These are phyloP conservation scores for Rotaria magnacalcarata DNA, from an alignment of 2,888 invertebrate genomes.

Conservation along the genomic window DNA sequence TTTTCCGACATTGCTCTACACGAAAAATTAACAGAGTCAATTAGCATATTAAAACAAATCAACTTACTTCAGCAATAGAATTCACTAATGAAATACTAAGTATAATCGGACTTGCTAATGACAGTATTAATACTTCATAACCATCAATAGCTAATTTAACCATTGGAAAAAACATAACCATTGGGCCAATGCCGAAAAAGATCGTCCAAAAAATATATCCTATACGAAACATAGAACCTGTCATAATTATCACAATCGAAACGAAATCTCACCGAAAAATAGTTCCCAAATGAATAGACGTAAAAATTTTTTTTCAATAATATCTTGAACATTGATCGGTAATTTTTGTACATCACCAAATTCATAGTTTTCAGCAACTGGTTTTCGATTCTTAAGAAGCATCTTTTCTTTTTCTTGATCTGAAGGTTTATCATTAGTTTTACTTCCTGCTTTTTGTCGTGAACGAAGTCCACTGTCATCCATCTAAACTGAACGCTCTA, in stretches of 20 bases:
- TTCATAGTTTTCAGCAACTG: background rate
- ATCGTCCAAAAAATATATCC: conserved; percentile 59
- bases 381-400: background rate
- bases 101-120: conserved; percentile 18
- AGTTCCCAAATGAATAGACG: conserved; percentile 9
- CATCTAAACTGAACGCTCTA: background rate
- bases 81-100: background rate
- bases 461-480: background rate
- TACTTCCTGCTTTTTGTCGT: background rate
- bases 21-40: conserved; percentile 43
- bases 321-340: background rate
- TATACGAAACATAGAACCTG: conserved; percentile 48
- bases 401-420: background rate
- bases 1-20: conserved; percentile 36
- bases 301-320: background rate
- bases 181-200: conserved; percentile 57
- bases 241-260: background rate
- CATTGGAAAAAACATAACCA: conserved; percentile 60
- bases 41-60: background rate
- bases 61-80: background rate
- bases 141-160: conserved; percentile 59
- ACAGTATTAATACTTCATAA: conserved; percentile 55
- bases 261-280: background rate
- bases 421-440: background rate
- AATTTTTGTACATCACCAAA: background rate